A percentile compares a stretch with the other conserved stretches of the same genome.
phyloP scores from a whole-genome alignment of 1,140 invertebrate genomes.

The Pemphigus obesinymphae region DNA sequence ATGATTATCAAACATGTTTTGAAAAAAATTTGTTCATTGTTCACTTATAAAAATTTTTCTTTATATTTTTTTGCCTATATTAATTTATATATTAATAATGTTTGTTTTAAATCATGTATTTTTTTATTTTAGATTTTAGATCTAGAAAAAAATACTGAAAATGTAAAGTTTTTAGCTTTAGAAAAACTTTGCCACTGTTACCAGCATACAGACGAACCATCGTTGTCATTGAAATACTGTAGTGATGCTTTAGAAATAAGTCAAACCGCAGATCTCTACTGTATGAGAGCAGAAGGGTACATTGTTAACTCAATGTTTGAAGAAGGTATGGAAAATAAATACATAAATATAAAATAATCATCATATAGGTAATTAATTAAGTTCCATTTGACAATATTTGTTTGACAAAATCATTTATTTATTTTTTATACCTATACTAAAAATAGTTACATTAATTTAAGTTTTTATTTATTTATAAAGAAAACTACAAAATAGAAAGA shows the following conservation, averaged over 20 bases:
- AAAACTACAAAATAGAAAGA: no score
- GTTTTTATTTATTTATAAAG: not conserved
- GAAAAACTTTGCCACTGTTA: conserved; percentile 71
- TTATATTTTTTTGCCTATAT: no score
- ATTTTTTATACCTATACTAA: no score
- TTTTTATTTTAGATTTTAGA: conserved; percentile 54
- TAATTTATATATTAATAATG: no score
- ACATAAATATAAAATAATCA: no score
- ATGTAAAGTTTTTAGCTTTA: conserved; percentile 70
- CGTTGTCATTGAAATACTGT: conserved; percentile 69
- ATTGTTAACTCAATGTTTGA: conserved; percentile 86
- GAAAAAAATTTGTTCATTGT: no score
- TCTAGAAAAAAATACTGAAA: conserved; percentile 64
- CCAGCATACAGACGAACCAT: conserved; percentile 63
- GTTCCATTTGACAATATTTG: no score
- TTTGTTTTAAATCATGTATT: not conserved
- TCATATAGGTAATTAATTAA: no score
- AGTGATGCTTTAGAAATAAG: conserved; percentile 72
- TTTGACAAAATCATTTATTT: no score
- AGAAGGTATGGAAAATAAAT: conserved; percentile 65
- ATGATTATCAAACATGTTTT: no score
- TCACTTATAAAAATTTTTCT: no score
- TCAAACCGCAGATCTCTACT: conserved; percentile 73
- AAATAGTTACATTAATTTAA: no score
- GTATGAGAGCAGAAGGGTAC: conserved; percentile 90